Base-by-base conservation (phyloP, 2,113 vertebrate genomes). In the zebrafish (Danio rerio) region DNA sequence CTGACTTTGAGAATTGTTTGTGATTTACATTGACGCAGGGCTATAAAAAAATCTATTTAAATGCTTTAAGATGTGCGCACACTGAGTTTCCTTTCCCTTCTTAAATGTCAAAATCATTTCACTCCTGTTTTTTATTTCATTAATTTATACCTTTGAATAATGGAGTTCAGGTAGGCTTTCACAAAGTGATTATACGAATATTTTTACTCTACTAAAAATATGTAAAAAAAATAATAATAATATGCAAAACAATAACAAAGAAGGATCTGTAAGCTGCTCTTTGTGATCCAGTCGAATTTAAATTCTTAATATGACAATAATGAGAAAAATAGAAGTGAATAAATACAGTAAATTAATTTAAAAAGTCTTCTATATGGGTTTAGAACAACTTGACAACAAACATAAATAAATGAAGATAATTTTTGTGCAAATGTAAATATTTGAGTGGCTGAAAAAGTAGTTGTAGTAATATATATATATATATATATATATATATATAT, bases 31-130 rank as follows among this genome's bases (percentile, higher is more conserved):
- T 47, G 40, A 66, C 50, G 31, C 56, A 20, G 15, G 43, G 7
- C 52, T 66, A 72, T 65, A 76, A 53, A 76, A 53, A 56, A 49
- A 85, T 79, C 13, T 5, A 13, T 45, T n/a, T 63, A 5, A 68
- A 50, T 78, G 69, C 21, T 70, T 16, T 42, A 45, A 52, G 18
- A 62, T 53, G 49, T 43, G 11, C 18, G 9, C 58, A 20, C 53
- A 15, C 20, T 42, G 40, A 50, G 47, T 53, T 76, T 80, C 68
- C 43, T 75, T 77, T 62, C 5, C n/a, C n/a, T 72, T 81, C 16
- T 69, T 69, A 20, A 55, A 73, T 63, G 71, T 63, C 74, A 78
- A 52, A 58, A 73, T 43, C 49, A 55, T 58, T 53, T 53, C 1
- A 70, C 16, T 16, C 9, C 43, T 42, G 43, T 47, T 21, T 16